phyloP scores from a whole-genome alignment of 2,797 vertebrate genomes.

The Pseudocheirus occidentalis region DNA sequence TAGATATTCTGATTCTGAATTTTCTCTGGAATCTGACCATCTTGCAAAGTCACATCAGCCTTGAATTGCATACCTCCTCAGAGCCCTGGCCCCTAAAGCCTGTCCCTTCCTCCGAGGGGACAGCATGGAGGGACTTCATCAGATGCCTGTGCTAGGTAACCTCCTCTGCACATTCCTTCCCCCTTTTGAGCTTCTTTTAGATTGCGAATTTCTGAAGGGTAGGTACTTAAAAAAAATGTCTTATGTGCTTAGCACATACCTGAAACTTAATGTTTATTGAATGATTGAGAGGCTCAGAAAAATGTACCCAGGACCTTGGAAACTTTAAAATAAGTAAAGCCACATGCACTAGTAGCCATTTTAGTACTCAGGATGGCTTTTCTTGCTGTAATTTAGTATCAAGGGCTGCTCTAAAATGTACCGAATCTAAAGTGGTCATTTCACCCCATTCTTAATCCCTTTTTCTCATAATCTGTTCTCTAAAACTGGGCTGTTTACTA shows the following conservation, averaged over 20 bases:
- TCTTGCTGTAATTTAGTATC: conserved; percentile 47
- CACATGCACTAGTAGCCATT: conserved; percentile 28
- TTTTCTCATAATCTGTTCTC: conserved; percentile 62
- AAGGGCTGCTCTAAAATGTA: conserved; percentile 55
- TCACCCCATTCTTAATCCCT: conserved; percentile 45
- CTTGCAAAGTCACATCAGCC: background rate
- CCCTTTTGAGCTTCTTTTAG: background rate
- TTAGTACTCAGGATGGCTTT: conserved; percentile 45
- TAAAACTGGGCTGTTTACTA: conserved; percentile 41
- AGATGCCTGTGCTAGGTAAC: background rate
- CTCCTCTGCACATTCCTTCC: background rate
- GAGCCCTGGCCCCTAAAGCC: background rate
- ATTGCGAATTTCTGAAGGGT: background rate
- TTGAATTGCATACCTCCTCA: background rate
- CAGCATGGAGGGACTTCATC: background rate
- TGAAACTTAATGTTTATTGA: conserved; percentile 33
- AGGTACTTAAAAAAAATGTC: background rate
- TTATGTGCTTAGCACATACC: background rate
- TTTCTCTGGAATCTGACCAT: background rate
- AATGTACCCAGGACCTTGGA: background rate
- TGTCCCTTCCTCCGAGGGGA: background rate
- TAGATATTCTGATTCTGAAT: background rate
- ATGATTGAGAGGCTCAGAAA: background rate
- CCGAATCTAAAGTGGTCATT: conserved; percentile 62
- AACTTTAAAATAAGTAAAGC: background rate